Evolutionary conservation across 2,888 invertebrate species (phyloP).

Genomic region (Luffia ferchaultella): DNA sequence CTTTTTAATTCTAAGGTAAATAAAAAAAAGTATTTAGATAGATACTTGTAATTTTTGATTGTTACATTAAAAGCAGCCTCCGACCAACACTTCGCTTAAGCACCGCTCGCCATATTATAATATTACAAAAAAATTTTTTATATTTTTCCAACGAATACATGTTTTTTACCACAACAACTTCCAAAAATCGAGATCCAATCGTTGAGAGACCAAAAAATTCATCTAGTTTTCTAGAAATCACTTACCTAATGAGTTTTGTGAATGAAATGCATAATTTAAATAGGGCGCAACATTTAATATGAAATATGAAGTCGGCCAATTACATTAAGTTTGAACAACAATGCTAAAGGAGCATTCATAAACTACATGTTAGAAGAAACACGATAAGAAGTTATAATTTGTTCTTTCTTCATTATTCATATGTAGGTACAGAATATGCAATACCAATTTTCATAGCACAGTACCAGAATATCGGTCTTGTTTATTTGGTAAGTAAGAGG

Average conservation of each 20-base stretch:
- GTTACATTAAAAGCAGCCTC: constrained; percentile 4
- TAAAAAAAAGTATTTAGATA: constrained; percentile 4
- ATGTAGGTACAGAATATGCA: no score
- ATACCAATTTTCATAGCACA: no score
- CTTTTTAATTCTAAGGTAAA: background rate
- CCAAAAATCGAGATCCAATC: constrained; percentile 5
- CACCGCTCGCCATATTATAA: constrained; percentile 4
- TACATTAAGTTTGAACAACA: no score
- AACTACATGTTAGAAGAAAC: no score
- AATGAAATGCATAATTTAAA: no score
- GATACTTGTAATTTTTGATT: constrained; percentile 20
- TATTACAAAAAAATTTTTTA: background rate
- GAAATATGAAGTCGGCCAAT: no score
- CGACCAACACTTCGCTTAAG: background rate
- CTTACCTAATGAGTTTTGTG: background rate
- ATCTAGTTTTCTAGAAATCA: background rate
- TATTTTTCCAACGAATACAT: background rate
- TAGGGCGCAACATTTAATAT: no score
- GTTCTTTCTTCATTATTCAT: no score
- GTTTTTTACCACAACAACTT: background rate
- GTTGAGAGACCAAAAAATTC: constrained; percentile 2
- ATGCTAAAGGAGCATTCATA: no score
- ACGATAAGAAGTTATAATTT: no score
- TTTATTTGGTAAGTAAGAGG: no score
- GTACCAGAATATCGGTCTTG: no score